Conservation (phyloP, 2,797 vertebrate species). For the Gymnoscopelus microlampas region DNA sequence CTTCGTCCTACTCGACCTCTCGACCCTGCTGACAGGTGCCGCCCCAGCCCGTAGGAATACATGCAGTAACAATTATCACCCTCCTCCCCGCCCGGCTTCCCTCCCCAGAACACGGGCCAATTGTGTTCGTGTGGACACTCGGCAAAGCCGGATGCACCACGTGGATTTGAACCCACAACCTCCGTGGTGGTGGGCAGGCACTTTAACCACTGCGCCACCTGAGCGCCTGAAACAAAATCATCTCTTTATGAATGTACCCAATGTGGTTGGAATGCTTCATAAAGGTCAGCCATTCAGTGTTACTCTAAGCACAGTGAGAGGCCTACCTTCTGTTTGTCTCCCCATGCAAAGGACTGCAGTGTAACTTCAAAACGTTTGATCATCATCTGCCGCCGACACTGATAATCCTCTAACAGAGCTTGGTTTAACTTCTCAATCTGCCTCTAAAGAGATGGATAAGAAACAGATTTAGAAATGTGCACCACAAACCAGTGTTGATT, state of each 20-base stretch:
- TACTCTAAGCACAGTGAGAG: neutral
- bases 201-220: too few relatives aligned
- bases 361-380: slow-evolving; percentile 88
- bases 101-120: too few relatives aligned
- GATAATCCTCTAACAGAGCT: slow-evolving; percentile 81
- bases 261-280: neutral
- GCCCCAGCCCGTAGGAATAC: too few relatives aligned
- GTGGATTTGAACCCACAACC: too few relatives aligned
- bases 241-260: neutral
- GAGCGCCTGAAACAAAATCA: too few relatives aligned
- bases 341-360: slow-evolving; percentile 88
- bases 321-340: slow-evolving; percentile 85
- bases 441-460: slow-evolving; percentile 41
- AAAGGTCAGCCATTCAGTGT: neutral
- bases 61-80: too few relatives aligned
- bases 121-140: too few relatives aligned
- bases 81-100: too few relatives aligned
- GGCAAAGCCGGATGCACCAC: too few relatives aligned
- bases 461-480: neutral
- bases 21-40: too few relatives aligned
- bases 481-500: neutral
- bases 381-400: slow-evolving; percentile 85
- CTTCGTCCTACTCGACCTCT: too few relatives aligned
- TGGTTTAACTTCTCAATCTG: slow-evolving; percentile 67
- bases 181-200: too few relatives aligned